Percentiles rank a stretch among this genome's conserved stretches.
Evolutionary conservation across 2,797 vertebrate genomes (phyloP).

Genomic region (Acrossocheilus fasciatus): DNA sequence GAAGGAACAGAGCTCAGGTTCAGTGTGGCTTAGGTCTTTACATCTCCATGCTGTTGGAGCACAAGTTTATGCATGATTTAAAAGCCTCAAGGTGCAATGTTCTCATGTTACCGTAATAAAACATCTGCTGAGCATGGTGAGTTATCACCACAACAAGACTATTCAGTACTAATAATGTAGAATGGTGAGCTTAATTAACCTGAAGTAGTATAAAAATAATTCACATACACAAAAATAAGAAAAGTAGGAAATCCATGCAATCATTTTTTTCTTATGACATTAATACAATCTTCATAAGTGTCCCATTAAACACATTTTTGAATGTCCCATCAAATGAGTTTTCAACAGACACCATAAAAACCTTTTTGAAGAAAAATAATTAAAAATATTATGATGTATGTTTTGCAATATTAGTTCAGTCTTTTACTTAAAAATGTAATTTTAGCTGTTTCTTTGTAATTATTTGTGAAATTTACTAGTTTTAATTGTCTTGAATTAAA

Average conservation of each 20-base stretch:
- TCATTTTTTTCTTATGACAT: neutral
- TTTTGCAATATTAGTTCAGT: neutral
- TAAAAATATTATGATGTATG: neutral
- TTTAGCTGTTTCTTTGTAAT: neutral
- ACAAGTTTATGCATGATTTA: conserved; percentile 78
- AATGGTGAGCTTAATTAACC: neutral
- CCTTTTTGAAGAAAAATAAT: neutral
- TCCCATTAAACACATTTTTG: neutral
- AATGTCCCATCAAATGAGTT: neutral
- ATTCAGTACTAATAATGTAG: conserved; percentile 14
- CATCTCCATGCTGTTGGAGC: conserved; percentile 61
- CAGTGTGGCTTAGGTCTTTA: conserved; percentile 67
- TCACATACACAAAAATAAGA: neutral
- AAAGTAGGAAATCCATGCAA: neutral
- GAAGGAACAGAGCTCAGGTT: conserved; percentile 63
- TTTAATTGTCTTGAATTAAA: neutral
- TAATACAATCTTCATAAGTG: neutral
- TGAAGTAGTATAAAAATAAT: neutral
- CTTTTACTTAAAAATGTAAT: neutral
- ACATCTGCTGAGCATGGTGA: conserved; percentile 26
- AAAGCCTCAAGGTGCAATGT: conserved; percentile 63
- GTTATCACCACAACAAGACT: conserved; percentile 33
- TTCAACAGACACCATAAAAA: neutral
- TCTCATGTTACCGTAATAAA: conserved; percentile 71
- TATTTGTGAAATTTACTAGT: neutral